phyloP scores from a whole-genome alignment of 2,113 vertebrate genomes.

The Calyptomena viridis region DNA sequence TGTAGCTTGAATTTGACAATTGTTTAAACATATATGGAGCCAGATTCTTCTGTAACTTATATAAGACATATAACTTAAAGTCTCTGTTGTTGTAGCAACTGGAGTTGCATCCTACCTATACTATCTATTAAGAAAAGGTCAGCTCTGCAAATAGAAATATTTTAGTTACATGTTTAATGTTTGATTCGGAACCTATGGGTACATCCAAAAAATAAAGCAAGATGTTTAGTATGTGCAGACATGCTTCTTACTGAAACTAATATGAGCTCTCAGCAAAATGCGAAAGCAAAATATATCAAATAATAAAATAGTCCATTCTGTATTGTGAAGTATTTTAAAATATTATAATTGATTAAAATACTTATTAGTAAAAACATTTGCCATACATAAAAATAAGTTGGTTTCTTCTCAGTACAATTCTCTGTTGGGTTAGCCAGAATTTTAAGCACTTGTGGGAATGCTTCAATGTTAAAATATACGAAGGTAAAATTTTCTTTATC shows the following conservation, averaged over 20 bases:
- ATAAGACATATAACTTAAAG: neutral
- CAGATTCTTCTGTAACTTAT: neutral
- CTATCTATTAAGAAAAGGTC: neutral
- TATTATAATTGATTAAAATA: neutral
- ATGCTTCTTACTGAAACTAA: neutral
- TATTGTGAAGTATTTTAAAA: neutral
- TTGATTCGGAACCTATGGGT: neutral
- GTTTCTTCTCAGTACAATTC: neutral
- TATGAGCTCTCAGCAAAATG: neutral
- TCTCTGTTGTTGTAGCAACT: neutral
- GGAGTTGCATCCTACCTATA: neutral
- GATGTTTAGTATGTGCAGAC: neutral
- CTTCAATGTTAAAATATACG: neutral
- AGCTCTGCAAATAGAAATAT: neutral
- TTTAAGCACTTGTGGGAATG: neutral
- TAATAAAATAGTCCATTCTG: neutral
- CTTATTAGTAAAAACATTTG: neutral
- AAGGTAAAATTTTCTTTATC: neutral
- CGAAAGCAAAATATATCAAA: neutral
- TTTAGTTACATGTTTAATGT: neutral
- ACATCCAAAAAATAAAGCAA: neutral
- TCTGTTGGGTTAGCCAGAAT: neutral
- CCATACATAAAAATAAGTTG: neutral
- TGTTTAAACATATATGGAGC: neutral
- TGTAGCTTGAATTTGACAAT: neutral